Evolutionary conservation across 2,888 invertebrate genomes (phyloP), one percentile per base, ranked within the genome.

Genomic region (Cancer borealis): DNA sequence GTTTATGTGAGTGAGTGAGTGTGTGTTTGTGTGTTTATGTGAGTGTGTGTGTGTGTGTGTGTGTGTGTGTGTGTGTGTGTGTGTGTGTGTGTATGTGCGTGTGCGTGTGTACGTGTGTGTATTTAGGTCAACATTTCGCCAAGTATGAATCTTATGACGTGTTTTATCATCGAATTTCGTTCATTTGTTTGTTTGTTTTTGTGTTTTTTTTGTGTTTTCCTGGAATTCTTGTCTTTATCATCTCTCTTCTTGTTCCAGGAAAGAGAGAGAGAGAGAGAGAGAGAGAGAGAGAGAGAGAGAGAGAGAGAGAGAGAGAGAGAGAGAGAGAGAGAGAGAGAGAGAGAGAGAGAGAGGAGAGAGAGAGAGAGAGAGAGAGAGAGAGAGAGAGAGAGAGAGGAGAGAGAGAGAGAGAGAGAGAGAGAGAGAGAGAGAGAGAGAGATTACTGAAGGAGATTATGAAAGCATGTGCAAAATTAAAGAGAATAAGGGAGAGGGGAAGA

Each of bases 241-340:
- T 14, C 3, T 66, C 12, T 66, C 12, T 17, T 8, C n/a, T n/a
- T 66, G 6, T 66, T 66, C 66, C 66, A 2, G 60, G 21, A 96
- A 21, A 92, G 79, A 26, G 26, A 26, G 26, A 79, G 79, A 79
- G 79, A 79, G 79, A 26, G 26, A 26, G 26, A 26, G 88, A 46
- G 88, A 46, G 88, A 66, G 26, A 26, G 79, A 79, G 79, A 6
- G n/a, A 3, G 30, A 30, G 30, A 30, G 12, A 30, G 79, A 30
- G 30, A 30, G 30, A 79, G 79, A 30, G 10, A 30, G 4, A 3
- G 30, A 79, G 12, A 3, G 14, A 10, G 30, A 79, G 26, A 79
- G 26, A 10, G 21, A 79, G 8, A 79, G 30, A 3, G 14, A 73
- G 6, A n/a, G 73, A n/a, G 73, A 73, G 73, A 21, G 73, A 73